Conservation (phyloP, 1,140 invertebrate species). For the Drosophila littoralis region DNA sequence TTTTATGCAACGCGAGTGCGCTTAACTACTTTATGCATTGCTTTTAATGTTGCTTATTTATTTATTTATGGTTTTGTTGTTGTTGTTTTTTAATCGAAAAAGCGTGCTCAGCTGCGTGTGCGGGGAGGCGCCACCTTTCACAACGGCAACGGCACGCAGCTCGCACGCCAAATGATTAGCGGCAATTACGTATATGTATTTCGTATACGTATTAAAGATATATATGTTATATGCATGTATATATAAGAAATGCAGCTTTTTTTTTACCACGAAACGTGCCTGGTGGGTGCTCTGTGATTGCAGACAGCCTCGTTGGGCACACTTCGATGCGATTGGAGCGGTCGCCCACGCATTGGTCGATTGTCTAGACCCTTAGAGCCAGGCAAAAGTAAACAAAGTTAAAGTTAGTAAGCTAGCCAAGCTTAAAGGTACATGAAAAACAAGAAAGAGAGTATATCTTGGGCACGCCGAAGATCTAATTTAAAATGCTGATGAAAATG, state of each 20-base stretch:
- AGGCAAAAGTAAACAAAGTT: not conserved
- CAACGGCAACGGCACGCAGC: slow-evolving; percentile 39
- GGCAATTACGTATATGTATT: slow-evolving; percentile 34
- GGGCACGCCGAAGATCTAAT: too few relatives aligned
- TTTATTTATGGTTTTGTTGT: not conserved
- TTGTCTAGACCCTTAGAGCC: slow-evolving; percentile 2
- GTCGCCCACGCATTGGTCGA: slow-evolving; percentile 2
- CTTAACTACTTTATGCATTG: not conserved
- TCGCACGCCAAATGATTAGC: slow-evolving; percentile 48
- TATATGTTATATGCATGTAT: not conserved
- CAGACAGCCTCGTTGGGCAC: slow-evolving; percentile 8
- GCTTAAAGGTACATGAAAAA: not conserved
- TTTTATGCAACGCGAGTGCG: too few relatives aligned
- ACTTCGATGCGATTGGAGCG: slow-evolving; percentile 13
- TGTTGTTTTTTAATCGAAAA: slow-evolving; percentile 36
- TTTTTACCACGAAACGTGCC: slow-evolving; percentile 28
- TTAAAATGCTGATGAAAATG: too few relatives aligned
- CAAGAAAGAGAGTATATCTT: too few relatives aligned
- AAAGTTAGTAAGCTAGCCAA: not conserved
- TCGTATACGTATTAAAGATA: not conserved
- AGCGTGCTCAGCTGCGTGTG: slow-evolving; percentile 25
- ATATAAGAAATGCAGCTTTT: not conserved
- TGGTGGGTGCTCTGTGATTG: slow-evolving; percentile 12
- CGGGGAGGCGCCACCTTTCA: slow-evolving; percentile 35
- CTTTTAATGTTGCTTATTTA: slow-evolving; percentile 15